Base-by-base conservation (phyloP, 2,888 invertebrate genomes). In the Yponomeuta plumbellus region DNA sequence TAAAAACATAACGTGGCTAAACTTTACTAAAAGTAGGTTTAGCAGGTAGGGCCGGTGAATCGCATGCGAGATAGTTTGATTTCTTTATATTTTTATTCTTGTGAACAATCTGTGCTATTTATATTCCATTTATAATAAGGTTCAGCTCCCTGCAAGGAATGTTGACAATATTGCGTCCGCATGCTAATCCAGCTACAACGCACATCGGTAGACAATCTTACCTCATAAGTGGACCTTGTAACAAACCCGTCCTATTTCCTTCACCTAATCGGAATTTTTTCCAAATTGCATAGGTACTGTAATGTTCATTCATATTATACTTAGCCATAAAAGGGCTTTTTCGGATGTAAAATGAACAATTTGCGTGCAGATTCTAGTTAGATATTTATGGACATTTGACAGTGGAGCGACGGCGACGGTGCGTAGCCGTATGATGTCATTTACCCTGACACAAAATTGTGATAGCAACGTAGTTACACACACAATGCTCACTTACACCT, bases 381-480 rank as follows among this genome's bases (percentile, higher is more conserved):
- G 63, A 44, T 57, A 64, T 64, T 64, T 64, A 64, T 57, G 64
- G 26, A 22, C 64, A 52, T 64, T 64, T 64, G 64, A 56, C 56
- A n/a, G 57, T 26, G 26, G 52, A 26, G 57, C 56, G 26, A 23
- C 20, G n/a, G 56, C 56, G 64, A 17, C 22, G 22, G 63, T 40
- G 63, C 63, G 63, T 40, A 52, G 26, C 64, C 66, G 69, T 77
- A 77, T 81, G 80, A 80, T 80, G 83, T 81, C 81, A 82, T 82
- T 74, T 65, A 65, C 65, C 65, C 65, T 65, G 65, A 65, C 65
- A 65, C 58, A 65, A 65, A 64, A 64, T 17, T 23, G 52, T 52
- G 13, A 26, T 56, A 21, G 64, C 22, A 63, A 39, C n/a, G 44
- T 17, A 3, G 40, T 63, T 21, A 26, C 34, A 26, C n/a, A 61